Evolutionary conservation across 2,888 invertebrate species (phyloP).

Genomic region (Trisateles emortualis): DNA sequence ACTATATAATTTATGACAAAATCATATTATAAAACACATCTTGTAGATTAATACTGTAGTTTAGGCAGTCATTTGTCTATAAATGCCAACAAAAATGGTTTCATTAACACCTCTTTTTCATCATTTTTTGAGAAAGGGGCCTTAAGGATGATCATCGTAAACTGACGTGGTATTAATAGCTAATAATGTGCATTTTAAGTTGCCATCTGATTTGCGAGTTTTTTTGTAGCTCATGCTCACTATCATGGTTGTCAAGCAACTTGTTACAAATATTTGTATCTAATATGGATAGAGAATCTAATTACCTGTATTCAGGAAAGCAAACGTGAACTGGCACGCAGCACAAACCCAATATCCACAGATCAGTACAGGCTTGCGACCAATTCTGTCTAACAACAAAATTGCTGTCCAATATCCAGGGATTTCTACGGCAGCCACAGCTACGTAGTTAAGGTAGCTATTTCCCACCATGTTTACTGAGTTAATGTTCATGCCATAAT

Average conservation of each 20-base stretch:
- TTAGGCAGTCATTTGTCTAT: no score
- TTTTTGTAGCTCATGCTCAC: no score
- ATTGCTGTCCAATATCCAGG: slow-evolving; percentile 90
- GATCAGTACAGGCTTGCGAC: slow-evolving; percentile 88
- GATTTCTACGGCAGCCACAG: slow-evolving; percentile 89
- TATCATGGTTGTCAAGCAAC: background rate
- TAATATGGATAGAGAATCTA: background rate
- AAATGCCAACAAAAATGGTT: no score
- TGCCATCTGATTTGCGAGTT: no score
- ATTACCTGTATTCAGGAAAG: slow-evolving; percentile 86
- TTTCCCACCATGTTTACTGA: slow-evolving; percentile 90
- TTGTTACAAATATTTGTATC: background rate
- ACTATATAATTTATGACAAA: no score
- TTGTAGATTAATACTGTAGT: no score
- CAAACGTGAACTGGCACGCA: slow-evolving; percentile 86
- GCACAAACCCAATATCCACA: slow-evolving; percentile 88
- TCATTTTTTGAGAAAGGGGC: no score
- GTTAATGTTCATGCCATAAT: slow-evolving; percentile 90
- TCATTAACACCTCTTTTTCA: no score
- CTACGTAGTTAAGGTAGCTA: slow-evolving; percentile 89
- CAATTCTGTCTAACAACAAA: slow-evolving; percentile 88
- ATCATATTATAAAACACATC: no score
- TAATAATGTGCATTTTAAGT: no score
- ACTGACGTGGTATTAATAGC: no score
- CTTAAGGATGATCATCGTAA: no score